These are phyloP conservation scores for Eumacrocentrus americanus DNA, from an alignment of 2,888 invertebrate species.

Conservation along the genomic window DNA sequence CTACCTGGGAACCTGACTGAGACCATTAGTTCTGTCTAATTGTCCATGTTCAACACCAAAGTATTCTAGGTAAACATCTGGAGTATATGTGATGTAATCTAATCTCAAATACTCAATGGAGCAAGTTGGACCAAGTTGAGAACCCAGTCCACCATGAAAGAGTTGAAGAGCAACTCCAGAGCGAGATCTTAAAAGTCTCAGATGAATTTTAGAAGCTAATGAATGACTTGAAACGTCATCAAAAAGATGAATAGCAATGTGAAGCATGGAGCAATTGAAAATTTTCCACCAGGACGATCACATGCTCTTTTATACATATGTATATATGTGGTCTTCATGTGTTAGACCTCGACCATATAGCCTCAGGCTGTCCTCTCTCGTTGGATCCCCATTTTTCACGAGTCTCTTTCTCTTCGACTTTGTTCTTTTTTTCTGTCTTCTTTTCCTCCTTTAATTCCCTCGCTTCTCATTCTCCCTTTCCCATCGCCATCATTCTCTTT, in stretches of 20 bases:
- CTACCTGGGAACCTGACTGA: neutral
- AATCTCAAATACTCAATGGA: neutral
- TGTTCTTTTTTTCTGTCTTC: neutral
- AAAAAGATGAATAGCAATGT: no score
- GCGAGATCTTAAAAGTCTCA: no score
- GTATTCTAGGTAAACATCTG: neutral
- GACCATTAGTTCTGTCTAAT: neutral
- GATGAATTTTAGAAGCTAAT: neutral
- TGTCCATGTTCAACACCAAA: neutral
- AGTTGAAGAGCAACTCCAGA: neutral
- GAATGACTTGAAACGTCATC: constrained; percentile 23
- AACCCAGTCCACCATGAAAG: neutral
- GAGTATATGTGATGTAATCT: neutral
- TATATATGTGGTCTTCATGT: constrained; percentile 38
- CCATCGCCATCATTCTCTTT: constrained; percentile 29
- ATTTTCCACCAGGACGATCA: constrained; percentile 45
- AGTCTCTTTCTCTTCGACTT: constrained; percentile 36
- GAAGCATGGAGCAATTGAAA: constrained; percentile 50
- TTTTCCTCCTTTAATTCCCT: constrained; percentile 15
- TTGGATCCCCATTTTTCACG: constrained; percentile 59
- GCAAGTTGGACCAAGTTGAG: no score
- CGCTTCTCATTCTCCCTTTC: constrained; percentile 14
- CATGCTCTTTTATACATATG: neutral
- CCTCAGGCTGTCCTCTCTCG: constrained; percentile 54
- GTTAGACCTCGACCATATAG: constrained; percentile 47